These are phyloP conservation scores for Watsonalla cultraria DNA, from an alignment of 2,888 invertebrate species.

Conservation along the genomic window DNA sequence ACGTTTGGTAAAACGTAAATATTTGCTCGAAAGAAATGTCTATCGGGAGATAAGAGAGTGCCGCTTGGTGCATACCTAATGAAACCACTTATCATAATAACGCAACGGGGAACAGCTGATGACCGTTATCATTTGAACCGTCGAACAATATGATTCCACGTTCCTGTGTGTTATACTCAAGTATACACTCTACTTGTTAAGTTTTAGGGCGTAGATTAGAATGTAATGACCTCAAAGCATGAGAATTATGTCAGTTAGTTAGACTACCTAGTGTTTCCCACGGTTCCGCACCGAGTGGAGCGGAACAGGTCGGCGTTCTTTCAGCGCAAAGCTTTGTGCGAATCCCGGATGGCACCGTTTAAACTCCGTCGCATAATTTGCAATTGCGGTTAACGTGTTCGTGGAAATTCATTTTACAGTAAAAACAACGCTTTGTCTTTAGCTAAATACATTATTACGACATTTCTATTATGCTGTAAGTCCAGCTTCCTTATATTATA, in stretches of 20 bases:
- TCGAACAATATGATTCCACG: slow-evolving; percentile 7
- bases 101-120: slow-evolving; percentile 26
- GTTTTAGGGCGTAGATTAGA: no score
- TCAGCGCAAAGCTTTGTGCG: slow-evolving; percentile 29
- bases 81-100: slow-evolving; percentile 21
- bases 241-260: slow-evolving; percentile 5
- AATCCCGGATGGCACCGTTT: slow-evolving; percentile 38
- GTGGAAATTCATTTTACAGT: slow-evolving; percentile 31
- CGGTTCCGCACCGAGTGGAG: slow-evolving; percentile 35
- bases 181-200: neutral
- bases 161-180: slow-evolving; percentile 3
- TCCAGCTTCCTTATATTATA: no score
- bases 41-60: slow-evolving; percentile 7
- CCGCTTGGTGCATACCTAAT: slow-evolving; percentile 15
- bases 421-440: slow-evolving; percentile 11
- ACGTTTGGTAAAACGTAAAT: slow-evolving; percentile 1
- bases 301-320: slow-evolving; percentile 44
- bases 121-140: slow-evolving; percentile 19
- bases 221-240: neutral
- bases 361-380: slow-evolving; percentile 37
- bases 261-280: slow-evolving; percentile 36
- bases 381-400: slow-evolving; percentile 42
- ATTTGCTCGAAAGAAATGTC: slow-evolving; percentile 6
- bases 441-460: neutral
- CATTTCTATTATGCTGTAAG: no score